Evolutionary conservation across 2,113 vertebrate species (phyloP).

Genomic region (Sinocyclocheilus anophthalmus): DNA sequence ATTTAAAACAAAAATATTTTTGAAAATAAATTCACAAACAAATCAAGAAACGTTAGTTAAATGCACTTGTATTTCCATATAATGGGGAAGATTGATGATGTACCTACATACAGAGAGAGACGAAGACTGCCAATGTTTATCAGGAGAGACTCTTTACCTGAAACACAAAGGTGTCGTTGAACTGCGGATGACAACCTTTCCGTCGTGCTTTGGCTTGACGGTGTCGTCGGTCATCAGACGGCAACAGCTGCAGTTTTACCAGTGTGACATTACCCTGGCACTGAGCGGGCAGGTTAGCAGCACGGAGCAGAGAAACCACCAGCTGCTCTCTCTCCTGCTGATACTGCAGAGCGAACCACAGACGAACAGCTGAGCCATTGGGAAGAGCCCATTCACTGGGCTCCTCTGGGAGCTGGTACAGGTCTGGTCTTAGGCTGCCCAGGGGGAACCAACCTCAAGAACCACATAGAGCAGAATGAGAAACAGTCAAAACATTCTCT

Average conservation of each 20-base stretch:
- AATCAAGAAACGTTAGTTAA: not conserved
- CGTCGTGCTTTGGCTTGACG: slow-evolving; percentile 82
- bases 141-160: slow-evolving; percentile 73
- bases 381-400: slow-evolving; percentile 79
- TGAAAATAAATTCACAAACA: not conserved
- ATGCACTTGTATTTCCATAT: not conserved
- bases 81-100: not conserved
- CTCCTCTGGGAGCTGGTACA: slow-evolving; percentile 79
- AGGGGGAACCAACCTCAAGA: slow-evolving; percentile 71
- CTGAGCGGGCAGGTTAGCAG: slow-evolving; percentile 75
- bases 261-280: slow-evolving; percentile 77
- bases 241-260: slow-evolving; percentile 86
- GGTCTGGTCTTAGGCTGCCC: slow-evolving; percentile 79
- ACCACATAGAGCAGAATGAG: slow-evolving; percentile 44
- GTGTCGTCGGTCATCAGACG: slow-evolving; percentile 78
- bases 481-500: not conserved
- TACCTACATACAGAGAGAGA: not conserved
- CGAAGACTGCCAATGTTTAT: not conserved
- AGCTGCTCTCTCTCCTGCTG: slow-evolving; percentile 81
- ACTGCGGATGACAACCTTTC: slow-evolving; percentile 81
- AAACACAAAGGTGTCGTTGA: slow-evolving; percentile 86
- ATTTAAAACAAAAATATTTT: not conserved
- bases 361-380: slow-evolving; percentile 78
- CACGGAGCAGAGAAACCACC: slow-evolving; percentile 83
- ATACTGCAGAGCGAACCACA: slow-evolving; percentile 89